Percentiles rank a stretch among this genome's conserved stretches.
phyloP scores from a whole-genome alignment of 2,113 vertebrate genomes.

The Ceuthmochares aereus region DNA sequence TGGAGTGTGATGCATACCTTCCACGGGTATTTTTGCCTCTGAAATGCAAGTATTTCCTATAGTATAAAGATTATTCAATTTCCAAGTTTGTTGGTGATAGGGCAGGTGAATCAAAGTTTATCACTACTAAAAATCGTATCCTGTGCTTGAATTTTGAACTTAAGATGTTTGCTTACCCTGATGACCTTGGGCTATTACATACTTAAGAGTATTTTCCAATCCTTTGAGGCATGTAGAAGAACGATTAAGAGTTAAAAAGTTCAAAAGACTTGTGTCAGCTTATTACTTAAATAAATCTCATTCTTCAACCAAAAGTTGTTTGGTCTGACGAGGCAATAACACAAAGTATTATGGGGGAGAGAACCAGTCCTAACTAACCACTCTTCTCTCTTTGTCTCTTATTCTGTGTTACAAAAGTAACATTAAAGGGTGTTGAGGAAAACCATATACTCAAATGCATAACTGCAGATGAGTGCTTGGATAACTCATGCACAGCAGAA shows the following conservation, averaged over 20 bases:
- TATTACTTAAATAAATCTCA: background rate
- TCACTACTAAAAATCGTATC: background rate
- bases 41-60: background rate
- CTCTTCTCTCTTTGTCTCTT: background rate
- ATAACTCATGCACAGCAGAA: background rate
- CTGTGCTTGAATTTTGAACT: background rate
- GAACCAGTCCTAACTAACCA: background rate
- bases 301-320: background rate
- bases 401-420: background rate
- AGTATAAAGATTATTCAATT: background rate
- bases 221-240: background rate
- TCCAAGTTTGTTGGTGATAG: background rate
- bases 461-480: background rate
- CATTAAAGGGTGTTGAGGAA: background rate
- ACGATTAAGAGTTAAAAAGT: background rate
- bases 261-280: background rate
- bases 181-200: background rate
- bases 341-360: background rate
- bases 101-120: background rate
- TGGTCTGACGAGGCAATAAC: background rate
- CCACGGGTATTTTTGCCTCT: background rate
- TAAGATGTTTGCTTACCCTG: background rate
- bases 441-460: background rate
- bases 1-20: background rate
- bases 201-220: background rate